Evolutionary conservation across 2,113 vertebrate genomes (phyloP).

Genomic region (Carlito syrichta): DNA sequence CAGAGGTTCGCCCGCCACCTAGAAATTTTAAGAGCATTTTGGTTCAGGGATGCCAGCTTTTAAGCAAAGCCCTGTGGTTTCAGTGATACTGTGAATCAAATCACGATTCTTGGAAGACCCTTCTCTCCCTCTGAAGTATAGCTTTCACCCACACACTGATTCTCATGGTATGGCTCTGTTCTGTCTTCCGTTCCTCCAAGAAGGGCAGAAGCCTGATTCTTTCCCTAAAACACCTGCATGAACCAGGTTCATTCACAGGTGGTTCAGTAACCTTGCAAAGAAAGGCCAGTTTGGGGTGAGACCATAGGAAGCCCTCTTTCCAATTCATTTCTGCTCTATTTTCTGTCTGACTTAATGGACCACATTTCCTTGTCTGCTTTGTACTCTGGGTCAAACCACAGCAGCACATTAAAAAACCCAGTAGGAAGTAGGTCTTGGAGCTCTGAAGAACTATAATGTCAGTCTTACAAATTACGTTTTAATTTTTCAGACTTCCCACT

Average conservation of each 20-base stretch:
- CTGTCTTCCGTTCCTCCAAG: background rate
- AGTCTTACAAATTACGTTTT: slow-evolving; percentile 31
- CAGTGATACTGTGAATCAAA: background rate
- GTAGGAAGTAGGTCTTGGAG: background rate
- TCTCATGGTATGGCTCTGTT: background rate
- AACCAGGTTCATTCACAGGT: background rate
- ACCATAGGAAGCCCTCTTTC: background rate
- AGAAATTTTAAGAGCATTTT: background rate
- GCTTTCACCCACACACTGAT: background rate
- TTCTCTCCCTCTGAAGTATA: background rate
- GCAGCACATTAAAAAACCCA: background rate
- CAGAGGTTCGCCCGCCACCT: background rate
- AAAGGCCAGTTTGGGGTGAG: background rate
- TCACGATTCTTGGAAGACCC: background rate
- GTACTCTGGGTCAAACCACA: background rate
- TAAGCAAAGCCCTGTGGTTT: slow-evolving; percentile 20
- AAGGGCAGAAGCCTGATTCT: background rate
- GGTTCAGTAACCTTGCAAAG: background rate
- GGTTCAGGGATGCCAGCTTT: background rate
- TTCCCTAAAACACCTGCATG: background rate
- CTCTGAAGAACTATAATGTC: background rate
- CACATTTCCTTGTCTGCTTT: background rate
- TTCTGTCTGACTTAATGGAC: background rate
- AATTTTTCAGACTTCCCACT: background rate
- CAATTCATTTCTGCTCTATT: background rate